Conservation (phyloP, 2,797 vertebrate species). For the Chloroceryle amazona region DNA sequence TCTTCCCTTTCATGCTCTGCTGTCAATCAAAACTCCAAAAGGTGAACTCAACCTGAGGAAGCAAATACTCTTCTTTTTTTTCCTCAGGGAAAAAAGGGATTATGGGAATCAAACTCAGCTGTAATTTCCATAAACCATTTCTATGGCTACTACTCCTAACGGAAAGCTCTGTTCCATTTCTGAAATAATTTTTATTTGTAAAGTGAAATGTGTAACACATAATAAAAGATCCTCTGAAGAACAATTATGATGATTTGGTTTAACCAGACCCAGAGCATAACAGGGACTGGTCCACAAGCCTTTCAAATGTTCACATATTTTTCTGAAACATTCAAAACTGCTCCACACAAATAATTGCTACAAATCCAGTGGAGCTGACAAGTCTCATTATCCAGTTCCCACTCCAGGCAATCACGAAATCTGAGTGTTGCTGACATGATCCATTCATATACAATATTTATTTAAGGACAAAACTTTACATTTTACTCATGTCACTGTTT, state of each 20-base stretch:
- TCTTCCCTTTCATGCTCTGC: neutral
- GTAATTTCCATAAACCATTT: slow-evolving; percentile 47
- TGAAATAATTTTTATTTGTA: slow-evolving; percentile 56
- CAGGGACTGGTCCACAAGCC: neutral
- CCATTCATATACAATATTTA: slow-evolving; percentile 71
- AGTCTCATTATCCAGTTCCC: slow-evolving; percentile 45
- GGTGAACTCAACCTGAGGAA: neutral
- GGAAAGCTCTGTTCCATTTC: slow-evolving; percentile 36
- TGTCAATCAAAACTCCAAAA: slow-evolving; percentile 7
- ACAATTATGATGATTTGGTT: slow-evolving; percentile 60
- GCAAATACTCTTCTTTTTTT: slow-evolving; percentile 7
- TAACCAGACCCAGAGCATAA: slow-evolving; percentile 21
- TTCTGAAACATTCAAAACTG: slow-evolving; percentile 32
- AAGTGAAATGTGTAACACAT: slow-evolving; percentile 57
- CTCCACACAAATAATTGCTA: slow-evolving; percentile 30
- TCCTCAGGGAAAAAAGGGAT: slow-evolving; percentile 20
- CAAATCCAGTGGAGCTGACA: slow-evolving; percentile 57
- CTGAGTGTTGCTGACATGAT: slow-evolving; percentile 72
- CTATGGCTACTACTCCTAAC: slow-evolving; percentile 2
- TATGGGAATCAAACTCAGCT: slow-evolving; percentile 27
- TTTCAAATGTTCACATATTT: neutral
- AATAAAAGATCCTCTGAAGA: slow-evolving; percentile 71
- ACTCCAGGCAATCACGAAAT: slow-evolving; percentile 52
- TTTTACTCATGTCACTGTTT: slow-evolving; percentile 56
- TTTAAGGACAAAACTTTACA: slow-evolving; percentile 62